Evolutionary conservation across 2,797 vertebrate species (phyloP).

Genomic region (Poeciliopsis gracilis): DNA sequence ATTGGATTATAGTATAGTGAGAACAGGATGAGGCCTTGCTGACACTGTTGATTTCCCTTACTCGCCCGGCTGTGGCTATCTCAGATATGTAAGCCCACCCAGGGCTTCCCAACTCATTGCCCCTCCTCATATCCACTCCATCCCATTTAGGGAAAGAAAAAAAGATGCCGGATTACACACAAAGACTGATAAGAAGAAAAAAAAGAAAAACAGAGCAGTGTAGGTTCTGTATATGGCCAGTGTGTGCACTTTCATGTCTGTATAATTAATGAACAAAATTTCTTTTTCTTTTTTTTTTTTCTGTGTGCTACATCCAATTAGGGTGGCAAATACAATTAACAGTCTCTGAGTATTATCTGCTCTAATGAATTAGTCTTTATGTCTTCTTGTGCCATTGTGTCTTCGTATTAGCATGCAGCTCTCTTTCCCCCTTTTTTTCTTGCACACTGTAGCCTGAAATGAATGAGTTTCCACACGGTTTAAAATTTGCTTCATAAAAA

Average conservation of each 20-base stretch:
- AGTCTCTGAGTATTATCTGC: constrained; percentile 80
- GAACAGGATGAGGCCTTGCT: constrained; percentile 81
- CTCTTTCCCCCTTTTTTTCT: constrained; percentile 54
- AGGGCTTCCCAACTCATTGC: constrained; percentile 52
- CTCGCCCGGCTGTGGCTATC: constrained; percentile 68
- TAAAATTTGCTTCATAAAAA: constrained; percentile 49
- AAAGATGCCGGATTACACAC: constrained; percentile 57
- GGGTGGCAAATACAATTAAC: constrained; percentile 79
- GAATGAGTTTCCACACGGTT: constrained; percentile 51
- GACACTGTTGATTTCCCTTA: constrained; percentile 81
- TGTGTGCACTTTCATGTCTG: constrained; percentile 70
- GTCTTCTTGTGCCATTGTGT: constrained; percentile 63
- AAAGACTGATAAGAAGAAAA: constrained; percentile 47
- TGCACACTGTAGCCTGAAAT: constrained; percentile 51
- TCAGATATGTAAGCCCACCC: constrained; percentile 61
- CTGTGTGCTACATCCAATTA: constrained; percentile 77
- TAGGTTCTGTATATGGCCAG: constrained; percentile 53
- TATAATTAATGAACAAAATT: constrained; percentile 79
- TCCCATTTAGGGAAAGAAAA: constrained; percentile 51
- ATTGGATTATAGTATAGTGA: constrained; percentile 87
- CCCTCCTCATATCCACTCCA: constrained; percentile 55
- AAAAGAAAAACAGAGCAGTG: constrained; percentile 28
- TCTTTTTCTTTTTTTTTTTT: constrained; percentile 63
- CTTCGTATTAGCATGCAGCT: constrained; percentile 53
- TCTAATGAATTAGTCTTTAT: constrained; percentile 80